Conservation (phyloP, 1,140 invertebrate species). For the Propsilocerus akamusi region DNA sequence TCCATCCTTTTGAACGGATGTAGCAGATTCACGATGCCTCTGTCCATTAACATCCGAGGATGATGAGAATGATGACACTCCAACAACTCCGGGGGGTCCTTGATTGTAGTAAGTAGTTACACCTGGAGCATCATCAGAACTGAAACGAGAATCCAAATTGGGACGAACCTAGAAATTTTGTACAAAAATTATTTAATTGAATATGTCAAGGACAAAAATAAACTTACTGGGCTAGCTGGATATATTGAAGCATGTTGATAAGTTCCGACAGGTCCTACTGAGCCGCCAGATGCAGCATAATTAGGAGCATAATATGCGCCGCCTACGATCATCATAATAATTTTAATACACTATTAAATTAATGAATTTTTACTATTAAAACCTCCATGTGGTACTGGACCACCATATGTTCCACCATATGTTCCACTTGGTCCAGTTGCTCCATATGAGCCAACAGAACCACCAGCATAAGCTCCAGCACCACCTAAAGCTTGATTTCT, state of each 20-base stretch:
- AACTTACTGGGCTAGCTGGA: conserved; percentile 34
- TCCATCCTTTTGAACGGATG: conserved; percentile 52
- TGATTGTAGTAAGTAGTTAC: conserved; percentile 19
- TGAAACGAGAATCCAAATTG: conserved; percentile 36
- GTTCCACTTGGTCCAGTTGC: conserved; percentile 11
- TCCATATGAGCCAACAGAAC: neutral
- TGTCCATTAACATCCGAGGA: conserved; percentile 37
- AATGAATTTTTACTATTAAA: too few relatives aligned
- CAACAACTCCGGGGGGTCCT: conserved; percentile 26
- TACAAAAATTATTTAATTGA: conserved; percentile 2
- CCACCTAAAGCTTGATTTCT: conserved; percentile 10
- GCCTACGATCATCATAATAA: neutral
- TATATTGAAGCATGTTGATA: conserved; percentile 33
- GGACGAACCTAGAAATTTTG: conserved; percentile 28
- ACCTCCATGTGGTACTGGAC: too few relatives aligned
- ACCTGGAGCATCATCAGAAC: conserved; percentile 16
- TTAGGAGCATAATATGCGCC: conserved; percentile 15
- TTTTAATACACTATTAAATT: neutral
- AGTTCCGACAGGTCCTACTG: conserved; percentile 27
- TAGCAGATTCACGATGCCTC: conserved; percentile 33
- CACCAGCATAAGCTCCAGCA: neutral
- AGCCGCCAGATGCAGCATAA: conserved; percentile 23
- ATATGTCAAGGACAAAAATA: conserved; percentile 2
- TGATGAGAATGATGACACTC: conserved; percentile 39
- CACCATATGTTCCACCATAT: neutral